Base-by-base conservation (phyloP, 2,113 vertebrate genomes). In the Notarius quadriscutis region DNA sequence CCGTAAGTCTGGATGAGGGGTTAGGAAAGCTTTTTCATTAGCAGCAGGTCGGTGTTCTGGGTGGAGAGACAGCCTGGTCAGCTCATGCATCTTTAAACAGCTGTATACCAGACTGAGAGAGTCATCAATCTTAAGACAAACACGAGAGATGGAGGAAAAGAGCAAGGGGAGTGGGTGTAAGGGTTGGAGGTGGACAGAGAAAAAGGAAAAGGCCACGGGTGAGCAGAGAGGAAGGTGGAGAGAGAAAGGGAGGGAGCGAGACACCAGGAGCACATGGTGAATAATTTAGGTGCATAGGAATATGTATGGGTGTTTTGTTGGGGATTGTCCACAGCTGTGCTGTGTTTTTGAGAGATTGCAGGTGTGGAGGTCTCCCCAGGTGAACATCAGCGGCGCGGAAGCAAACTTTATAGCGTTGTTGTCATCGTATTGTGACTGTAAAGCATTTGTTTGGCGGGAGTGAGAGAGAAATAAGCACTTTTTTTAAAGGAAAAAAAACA, bases 71-170 rank as follows among this genome's bases (percentile, higher is more conserved):
- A 90, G 91, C 93, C 92, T 91, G 90, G 91, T 93, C 93, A 93
- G 92, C 93, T 95, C 94, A 95, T 95, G 94, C 94, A 95, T 95
- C 93, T 95, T 94, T 95, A 94, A 95, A 93, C 91, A 91, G 93
- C 89, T 88, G 89, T 93, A 90, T 92, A 92, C 89, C 92, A 50
- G 91, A 89, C 88, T 92, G 91, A 90, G 88, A 91, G 92, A 94
- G 92, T 94, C 94, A 94, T 95, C 95, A 95, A 95, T 95, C 94
- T 95, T 93, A 90, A 89, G 93, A 91, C 91, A 92, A 94, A 91
- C 92, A 88, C 92, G 58, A 58, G 83, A 63, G 30, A 72, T 81
- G 80, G 84, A 78, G 84, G 84, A 88, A 90, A 89, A 88, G 58
- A 87, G 91, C 86, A 81, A 88, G 27, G 41, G 57, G 90, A 86